These are phyloP conservation scores for Sialis lutaria DNA, from an alignment of 2,888 invertebrate species.

Conservation along the genomic window DNA sequence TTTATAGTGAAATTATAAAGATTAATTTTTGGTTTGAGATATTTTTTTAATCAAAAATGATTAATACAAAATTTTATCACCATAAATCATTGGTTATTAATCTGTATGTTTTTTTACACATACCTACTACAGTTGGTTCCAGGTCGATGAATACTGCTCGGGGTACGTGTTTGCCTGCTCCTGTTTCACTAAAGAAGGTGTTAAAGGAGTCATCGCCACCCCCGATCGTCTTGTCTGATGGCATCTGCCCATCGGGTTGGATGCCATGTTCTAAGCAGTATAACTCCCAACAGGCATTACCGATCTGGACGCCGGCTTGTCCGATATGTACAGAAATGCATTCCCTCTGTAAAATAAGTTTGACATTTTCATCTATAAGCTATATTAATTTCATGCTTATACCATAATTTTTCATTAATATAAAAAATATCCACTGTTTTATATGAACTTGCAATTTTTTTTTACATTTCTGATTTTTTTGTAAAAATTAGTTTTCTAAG, in stretches of 20 bases:
- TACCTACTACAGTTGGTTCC: conserved; percentile 46
- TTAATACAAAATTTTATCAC: too few relatives aligned
- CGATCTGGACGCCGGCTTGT: conserved; percentile 26
- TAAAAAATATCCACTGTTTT: too few relatives aligned
- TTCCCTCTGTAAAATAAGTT: conserved; percentile 33
- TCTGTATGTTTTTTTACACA: conserved; percentile 9
- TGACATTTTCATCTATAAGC: too few relatives aligned
- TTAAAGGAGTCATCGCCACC: conserved; percentile 22
- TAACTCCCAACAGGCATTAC: conserved; percentile 24
- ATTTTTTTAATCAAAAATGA: too few relatives aligned
- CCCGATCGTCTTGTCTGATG: conserved; percentile 26
- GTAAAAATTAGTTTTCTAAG: too few relatives aligned
- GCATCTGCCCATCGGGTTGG: conserved; percentile 29
- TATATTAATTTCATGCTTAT: too few relatives aligned
- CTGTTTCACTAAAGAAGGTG: conserved; percentile 23
- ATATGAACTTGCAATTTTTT: too few relatives aligned
- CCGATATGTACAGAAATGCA: conserved; percentile 44
- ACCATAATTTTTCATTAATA: too few relatives aligned
- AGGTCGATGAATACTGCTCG: conserved; percentile 46
- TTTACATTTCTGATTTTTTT: too few relatives aligned
- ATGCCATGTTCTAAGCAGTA: conserved; percentile 25
- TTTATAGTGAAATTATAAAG: too few relatives aligned
- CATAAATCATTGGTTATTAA: too few relatives aligned
- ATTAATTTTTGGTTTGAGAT: too few relatives aligned
- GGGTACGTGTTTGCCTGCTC: conserved; percentile 39